Base-by-base conservation (phyloP, 2,888 invertebrate genomes). In the Dione juno region DNA sequence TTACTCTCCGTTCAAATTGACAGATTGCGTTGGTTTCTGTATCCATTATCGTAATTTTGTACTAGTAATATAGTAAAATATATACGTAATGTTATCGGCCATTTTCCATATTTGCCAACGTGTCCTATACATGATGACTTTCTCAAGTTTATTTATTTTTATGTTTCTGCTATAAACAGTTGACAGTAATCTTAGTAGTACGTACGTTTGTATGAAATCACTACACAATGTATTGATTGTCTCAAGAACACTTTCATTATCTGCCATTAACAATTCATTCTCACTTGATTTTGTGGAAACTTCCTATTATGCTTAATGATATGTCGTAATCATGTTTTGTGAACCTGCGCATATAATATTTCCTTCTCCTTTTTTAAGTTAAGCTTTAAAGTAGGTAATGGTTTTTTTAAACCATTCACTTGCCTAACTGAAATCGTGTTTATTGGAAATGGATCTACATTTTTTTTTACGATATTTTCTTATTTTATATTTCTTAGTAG, bases 201-300 rank as follows among this genome's bases (percentile, higher is more conserved):
- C 9, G n/a, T 61, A n/a, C n/a, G 45, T 45, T 45, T n/a, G 45
- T 45, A 61, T 45, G 11, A 16, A 61, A 61, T 21, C 35, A 61
- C 28, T 45, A n/a, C 50, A 52, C 40, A 40, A 14, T 40, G 40
- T 52, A 64, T 64, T 64, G 64, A 64, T 64, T 52, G 64, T 64
- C 50, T 64, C 64, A 64, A 64, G 64, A 37, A 21, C 64, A 64
- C 64, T 64, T 64, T 52, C 37, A 52, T 64, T 64, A 64, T 37
- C 52, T 64, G 19, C 40, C 16, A 64, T 64, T 64, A 64, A 64
- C 64, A 64, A 52, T 50, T 37, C 50, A 52, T 37, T 50, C 50
- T 50, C 37, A 64, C 7, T 19, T 50, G 50, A 10, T 52, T 64
- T 64, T 64, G 40, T 52, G 64, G 52, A 64, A 64, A 64, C 19